phyloP scores from a whole-genome alignment of 2,113 vertebrate species.

The Rhombomys opimus region DNA sequence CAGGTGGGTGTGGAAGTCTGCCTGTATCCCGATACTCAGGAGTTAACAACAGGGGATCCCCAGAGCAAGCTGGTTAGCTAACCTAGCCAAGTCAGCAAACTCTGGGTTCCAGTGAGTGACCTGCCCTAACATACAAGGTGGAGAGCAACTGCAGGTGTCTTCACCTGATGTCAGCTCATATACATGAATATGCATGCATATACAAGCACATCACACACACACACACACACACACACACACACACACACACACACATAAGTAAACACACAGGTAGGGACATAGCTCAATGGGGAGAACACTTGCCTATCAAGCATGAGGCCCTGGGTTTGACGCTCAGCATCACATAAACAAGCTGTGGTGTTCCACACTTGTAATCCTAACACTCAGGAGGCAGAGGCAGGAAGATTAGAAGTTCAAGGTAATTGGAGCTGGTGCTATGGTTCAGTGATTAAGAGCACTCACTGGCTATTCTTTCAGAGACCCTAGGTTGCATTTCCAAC shows the following conservation, averaged over 20 bases:
- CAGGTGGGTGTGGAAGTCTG: not conserved
- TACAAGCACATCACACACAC: not conserved
- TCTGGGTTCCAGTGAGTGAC: not conserved
- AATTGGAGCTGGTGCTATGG: not conserved
- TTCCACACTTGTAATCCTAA: not conserved
- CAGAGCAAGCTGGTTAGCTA: not conserved
- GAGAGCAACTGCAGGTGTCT: not conserved
- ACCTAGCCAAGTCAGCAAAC: not conserved
- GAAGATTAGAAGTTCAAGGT: not conserved
- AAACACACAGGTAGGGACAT: not conserved
- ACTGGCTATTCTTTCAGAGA: not conserved
- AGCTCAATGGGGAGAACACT: not conserved
- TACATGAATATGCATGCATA: not conserved
- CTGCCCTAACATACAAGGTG: not conserved
- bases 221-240: no score
- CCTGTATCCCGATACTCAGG: not conserved
- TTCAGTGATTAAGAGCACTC: not conserved
- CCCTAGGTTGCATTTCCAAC: not conserved
- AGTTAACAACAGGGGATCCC: not conserved
- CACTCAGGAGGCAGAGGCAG: not conserved
- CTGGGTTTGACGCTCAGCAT: not conserved
- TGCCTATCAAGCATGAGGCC: not conserved
- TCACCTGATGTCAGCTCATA: not conserved
- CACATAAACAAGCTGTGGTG: not conserved
- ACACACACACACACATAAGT: not conserved